Percentiles rank a stretch among this genome's conserved stretches.
phyloP scores from a whole-genome alignment of 2,888 invertebrate species.

The Epicampocera succincta region DNA sequence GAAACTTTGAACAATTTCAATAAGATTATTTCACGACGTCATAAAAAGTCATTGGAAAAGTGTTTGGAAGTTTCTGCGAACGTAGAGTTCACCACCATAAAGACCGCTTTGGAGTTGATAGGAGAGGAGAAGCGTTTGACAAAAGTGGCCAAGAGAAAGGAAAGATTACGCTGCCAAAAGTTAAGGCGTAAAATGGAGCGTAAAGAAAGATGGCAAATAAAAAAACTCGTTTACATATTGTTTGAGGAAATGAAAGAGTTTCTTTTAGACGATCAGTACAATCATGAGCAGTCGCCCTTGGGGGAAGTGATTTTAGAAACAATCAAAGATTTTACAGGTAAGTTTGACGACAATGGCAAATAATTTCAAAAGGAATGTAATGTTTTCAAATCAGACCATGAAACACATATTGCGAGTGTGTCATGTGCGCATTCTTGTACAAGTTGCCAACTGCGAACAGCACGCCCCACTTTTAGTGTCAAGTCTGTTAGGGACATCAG shows the following conservation, averaged over 20 bases:
- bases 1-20: conserved; percentile 74
- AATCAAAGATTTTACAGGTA: conserved; percentile 77
- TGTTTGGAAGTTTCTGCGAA: conserved; percentile 73
- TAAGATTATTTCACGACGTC: conserved; percentile 72
- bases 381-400: too few species aligned
- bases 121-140: conserved; percentile 78
- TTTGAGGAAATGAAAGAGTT: conserved; percentile 80
- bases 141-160: conserved; percentile 71
- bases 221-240: conserved; percentile 76
- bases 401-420: too few species aligned
- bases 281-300: conserved; percentile 70
- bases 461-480: too few species aligned
- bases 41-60: conserved; percentile 73
- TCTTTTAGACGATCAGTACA: conserved; percentile 77
- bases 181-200: conserved; percentile 74
- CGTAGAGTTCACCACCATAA: conserved; percentile 74
- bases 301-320: conserved; percentile 75
- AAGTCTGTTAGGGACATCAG: too few species aligned
- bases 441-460: too few species aligned
- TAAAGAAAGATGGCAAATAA: conserved; percentile 75
- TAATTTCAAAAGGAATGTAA: too few species aligned
- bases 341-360: conserved; percentile 2
- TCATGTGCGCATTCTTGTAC: too few species aligned
- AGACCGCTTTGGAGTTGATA: conserved; percentile 76
- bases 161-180: conserved; percentile 73